Evolutionary conservation across 1,140 invertebrate genomes (phyloP), one percentile per base, ranked within the genome.

Genomic region (Drosophila baimaii): DNA sequence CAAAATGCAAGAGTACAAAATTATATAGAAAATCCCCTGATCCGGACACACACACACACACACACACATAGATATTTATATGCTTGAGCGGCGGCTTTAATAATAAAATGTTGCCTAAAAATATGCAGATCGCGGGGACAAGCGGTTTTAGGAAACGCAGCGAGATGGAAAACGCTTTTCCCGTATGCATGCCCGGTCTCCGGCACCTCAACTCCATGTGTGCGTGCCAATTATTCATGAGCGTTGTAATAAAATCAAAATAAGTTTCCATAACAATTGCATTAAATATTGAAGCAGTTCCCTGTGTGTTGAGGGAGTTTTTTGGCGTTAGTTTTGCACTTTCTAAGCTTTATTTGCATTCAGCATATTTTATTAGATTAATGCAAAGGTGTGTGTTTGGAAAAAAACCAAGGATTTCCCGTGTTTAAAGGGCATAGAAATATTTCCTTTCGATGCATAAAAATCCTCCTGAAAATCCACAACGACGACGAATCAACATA

Each of bases 221-320:
- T 23, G 46, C 25, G 65, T 23, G 46, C 25, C 62, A 51, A 76
- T 86, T 77, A 86, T 86, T 86, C 66, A 86, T 73, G 56, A 65
- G 46, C 47, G 37, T 51, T 83, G 79, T 83, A 83, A 86, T 86
- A 88, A 86, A 86, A 86, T 86, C 82, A 86, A 86, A 86, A 79
- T 86, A 73, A 79, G 79, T 79, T 85, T 68, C 33, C 52, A 77
- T 88, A 77, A 77, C 65, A 77, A 77, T 77, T 47, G 47, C 35
- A 88, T 86, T 59, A 83, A 86, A 88, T 72, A 88, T 86, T 70
- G 35, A 86, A 69, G 56, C 13, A 35, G 9, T 62, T 73, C 8
- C 8, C 9, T n/a, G 46, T 76, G 58, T 72, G 58, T 31, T 13
- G 56, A 56, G 72, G 44, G 59, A 19, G 27, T 5, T 17, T 54